Conservation (phyloP, 2,113 vertebrate genomes). For the Micronisus gabar region DNA sequence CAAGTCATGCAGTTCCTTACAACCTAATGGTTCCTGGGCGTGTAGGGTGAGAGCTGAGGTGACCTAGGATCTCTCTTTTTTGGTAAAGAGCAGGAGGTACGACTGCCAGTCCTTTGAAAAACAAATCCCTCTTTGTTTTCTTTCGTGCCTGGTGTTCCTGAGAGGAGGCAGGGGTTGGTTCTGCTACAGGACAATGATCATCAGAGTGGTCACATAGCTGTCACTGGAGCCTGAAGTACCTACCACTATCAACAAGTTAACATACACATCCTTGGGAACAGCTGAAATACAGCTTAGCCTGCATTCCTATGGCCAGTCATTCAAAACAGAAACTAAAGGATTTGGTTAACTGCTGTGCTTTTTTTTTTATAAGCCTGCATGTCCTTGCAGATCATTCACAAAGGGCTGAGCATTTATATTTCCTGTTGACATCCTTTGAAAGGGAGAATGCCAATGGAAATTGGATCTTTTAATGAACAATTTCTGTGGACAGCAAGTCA, state of each 20-base stretch:
- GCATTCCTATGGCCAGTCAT: constrained; percentile 64
- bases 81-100: neutral
- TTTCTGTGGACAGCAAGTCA: constrained; percentile 14
- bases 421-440: constrained; percentile 50
- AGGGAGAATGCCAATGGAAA: constrained; percentile 40
- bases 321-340: constrained; percentile 61
- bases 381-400: constrained; percentile 52
- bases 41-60: neutral
- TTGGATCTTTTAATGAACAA: constrained; percentile 33
- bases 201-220: constrained; percentile 5
- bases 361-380: neutral
- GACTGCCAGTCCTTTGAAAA: neutral
- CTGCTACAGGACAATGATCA: constrained; percentile 9
- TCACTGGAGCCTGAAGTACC: constrained; percentile 25
- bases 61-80: neutral
- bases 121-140: constrained; percentile 16
- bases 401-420: constrained; percentile 18
- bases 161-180: neutral
- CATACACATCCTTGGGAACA: constrained; percentile 27
- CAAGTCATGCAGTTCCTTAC: neutral
- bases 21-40: neutral
- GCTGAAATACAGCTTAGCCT: constrained; percentile 39
- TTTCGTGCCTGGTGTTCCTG: neutral
- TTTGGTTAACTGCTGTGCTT: constrained; percentile 39
- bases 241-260: constrained; percentile 20